These are phyloP conservation scores for Brachyptera risi DNA, from an alignment of 2,888 invertebrate species.

Conservation along the genomic window DNA sequence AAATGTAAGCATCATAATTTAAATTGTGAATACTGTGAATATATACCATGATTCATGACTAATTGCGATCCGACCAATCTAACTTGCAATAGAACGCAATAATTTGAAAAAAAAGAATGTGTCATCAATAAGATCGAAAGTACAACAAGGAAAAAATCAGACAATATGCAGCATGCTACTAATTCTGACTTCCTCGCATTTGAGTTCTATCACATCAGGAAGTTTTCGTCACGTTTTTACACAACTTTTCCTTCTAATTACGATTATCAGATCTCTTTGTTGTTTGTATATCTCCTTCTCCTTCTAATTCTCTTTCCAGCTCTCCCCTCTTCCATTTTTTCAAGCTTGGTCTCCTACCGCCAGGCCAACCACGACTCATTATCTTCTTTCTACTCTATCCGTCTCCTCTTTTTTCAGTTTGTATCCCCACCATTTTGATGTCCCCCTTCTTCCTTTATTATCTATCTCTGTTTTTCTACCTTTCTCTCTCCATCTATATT, in stretches of 20 bases:
- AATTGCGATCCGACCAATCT: no score
- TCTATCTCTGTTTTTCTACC: no score
- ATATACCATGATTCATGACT: no score
- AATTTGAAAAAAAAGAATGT: no score
- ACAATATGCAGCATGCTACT: not conserved
- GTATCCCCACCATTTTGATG: no score
- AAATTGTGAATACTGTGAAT: no score
- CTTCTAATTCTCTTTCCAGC: not conserved
- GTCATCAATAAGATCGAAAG: no score
- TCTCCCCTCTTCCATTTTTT: not conserved
- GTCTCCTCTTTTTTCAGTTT: not conserved
- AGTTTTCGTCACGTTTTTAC: slow-evolving; percentile 5
- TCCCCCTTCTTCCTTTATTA: no score
- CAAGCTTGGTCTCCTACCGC: not conserved
- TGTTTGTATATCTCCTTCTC: slow-evolving; percentile 4
- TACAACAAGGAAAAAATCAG: no score
- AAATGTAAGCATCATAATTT: no score
- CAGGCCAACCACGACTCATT: not conserved
- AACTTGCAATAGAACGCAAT: no score
- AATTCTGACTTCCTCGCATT: not conserved
- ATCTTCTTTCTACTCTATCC: not conserved
- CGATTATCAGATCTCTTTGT: slow-evolving; percentile 8
- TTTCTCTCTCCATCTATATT: no score
- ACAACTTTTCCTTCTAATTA: slow-evolving; percentile 15
- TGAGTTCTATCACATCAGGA: not conserved